These are phyloP conservation scores for Panthera uncia DNA, from an alignment of 2,113 vertebrate species.

Conservation along the genomic window DNA sequence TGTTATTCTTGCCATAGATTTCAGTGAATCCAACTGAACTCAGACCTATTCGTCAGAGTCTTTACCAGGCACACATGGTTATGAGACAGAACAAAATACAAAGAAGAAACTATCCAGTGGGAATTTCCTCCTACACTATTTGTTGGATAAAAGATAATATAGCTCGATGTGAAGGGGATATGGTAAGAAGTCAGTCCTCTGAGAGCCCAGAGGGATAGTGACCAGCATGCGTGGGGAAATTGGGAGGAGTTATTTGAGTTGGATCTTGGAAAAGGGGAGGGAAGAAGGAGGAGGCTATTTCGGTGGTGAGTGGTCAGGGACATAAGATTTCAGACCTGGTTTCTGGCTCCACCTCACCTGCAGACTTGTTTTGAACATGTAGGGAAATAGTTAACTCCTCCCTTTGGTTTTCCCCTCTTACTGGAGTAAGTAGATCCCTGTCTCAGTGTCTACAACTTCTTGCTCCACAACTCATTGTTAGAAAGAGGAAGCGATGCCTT, in stretches of 20 bases:
- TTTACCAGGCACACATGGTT: background rate
- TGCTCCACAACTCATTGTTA: background rate
- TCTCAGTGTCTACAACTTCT: background rate
- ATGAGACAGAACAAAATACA: background rate
- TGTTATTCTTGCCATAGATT: background rate
- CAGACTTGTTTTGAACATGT: too few species aligned
- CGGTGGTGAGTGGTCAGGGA: too few species aligned
- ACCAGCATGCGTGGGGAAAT: accelerated
- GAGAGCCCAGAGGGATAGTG: background rate
- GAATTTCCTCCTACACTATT: too few species aligned
- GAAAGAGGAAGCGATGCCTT: background rate
- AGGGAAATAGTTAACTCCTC: background rate
- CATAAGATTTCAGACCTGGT: background rate
- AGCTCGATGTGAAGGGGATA: background rate
- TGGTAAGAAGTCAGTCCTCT: too few species aligned
- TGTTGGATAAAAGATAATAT: background rate
- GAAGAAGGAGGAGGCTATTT: background rate
- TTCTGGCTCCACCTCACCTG: background rate
- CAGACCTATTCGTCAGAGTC: too few species aligned
- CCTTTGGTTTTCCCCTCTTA: background rate
- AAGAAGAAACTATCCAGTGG: background rate
- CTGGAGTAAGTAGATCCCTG: too few species aligned
- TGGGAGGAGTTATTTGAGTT: background rate
- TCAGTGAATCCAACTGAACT: background rate
- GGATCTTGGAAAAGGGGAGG: background rate